phyloP scores from a whole-genome alignment of 2,888 invertebrate genomes.

The Mythimna loreyi region DNA sequence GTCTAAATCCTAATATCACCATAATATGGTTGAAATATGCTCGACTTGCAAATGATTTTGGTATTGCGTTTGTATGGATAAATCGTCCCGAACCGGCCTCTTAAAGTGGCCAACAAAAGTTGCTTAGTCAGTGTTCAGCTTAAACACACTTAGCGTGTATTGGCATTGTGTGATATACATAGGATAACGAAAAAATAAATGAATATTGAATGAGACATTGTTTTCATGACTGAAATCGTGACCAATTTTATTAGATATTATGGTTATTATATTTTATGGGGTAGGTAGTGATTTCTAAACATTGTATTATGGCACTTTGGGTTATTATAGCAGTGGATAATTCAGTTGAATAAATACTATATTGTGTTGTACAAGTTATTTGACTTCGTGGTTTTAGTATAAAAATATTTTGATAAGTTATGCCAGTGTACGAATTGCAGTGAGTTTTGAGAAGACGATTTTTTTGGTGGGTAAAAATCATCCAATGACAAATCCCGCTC shows the following conservation, averaged over 20 bases:
- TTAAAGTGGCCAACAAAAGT: constrained; percentile 7
- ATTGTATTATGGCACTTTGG: not conserved
- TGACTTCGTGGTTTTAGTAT: not conserved
- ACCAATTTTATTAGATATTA: constrained; percentile 36
- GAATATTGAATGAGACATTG: constrained; percentile 48
- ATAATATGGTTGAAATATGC: too few relatives aligned
- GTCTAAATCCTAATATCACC: too few relatives aligned
- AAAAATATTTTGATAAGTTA: too few relatives aligned
- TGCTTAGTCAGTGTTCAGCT: constrained; percentile 11
- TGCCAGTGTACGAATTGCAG: too few relatives aligned
- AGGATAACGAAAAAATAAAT: constrained; percentile 43
- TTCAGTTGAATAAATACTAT: not conserved
- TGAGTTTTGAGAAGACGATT: too few relatives aligned
- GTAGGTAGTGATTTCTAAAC: constrained; percentile 38
- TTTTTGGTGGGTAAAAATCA: too few relatives aligned
- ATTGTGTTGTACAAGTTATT: not conserved
- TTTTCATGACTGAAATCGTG: constrained; percentile 46
- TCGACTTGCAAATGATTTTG: too few relatives aligned
- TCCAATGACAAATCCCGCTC: too few relatives aligned
- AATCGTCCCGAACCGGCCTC: too few relatives aligned
- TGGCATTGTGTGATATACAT: constrained; percentile 28
- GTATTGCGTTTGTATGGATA: too few relatives aligned
- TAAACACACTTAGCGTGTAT: constrained; percentile 22
- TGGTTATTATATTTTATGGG: constrained; percentile 8
- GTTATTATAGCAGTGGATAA: not conserved